A percentile compares a stretch with the other conserved stretches of the same genome.
These are phyloP conservation scores for Eupithecia abbreviata DNA, from an alignment of 2,888 invertebrate species.

Conservation along the genomic window DNA sequence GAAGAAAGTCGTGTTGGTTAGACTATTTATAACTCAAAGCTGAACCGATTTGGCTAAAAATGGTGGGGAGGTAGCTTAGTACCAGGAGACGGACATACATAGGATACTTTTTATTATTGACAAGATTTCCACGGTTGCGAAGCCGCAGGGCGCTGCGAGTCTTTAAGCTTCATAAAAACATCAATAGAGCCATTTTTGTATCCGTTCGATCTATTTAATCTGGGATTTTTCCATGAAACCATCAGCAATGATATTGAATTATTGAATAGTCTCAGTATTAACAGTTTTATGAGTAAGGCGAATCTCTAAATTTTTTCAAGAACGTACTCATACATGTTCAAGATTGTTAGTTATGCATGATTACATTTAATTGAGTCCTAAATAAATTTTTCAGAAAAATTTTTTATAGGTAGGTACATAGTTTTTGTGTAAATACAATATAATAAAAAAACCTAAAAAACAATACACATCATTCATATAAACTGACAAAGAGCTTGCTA, in stretches of 20 bases:
- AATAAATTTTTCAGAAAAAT: background rate
- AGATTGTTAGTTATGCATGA: background rate
- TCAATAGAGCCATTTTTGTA: slow-evolving; percentile 78
- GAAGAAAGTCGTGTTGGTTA: no score
- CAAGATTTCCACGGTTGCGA: no score
- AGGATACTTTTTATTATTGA: no score
- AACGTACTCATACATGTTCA: background rate
- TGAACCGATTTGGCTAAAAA: no score
- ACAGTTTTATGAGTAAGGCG: background rate
- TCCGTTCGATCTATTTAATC: slow-evolving; percentile 75
- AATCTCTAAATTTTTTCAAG: background rate
- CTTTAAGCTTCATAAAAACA: slow-evolving; percentile 80
- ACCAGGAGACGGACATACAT: no score
- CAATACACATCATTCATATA: background rate
- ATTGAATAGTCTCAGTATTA: background rate
- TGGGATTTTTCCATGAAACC: slow-evolving; percentile 62
- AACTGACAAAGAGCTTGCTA: background rate
- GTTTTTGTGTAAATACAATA: no score
- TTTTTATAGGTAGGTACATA: no score
- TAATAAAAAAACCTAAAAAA: no score
- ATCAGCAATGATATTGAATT: slow-evolving; percentile 7
- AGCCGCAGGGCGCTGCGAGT: no score
- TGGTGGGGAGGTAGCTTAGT: no score
- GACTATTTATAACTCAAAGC: no score
- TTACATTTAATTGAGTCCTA: background rate